phyloP scores from a whole-genome alignment of 1,140 invertebrate genomes.

The Lasioglossum albipes region DNA sequence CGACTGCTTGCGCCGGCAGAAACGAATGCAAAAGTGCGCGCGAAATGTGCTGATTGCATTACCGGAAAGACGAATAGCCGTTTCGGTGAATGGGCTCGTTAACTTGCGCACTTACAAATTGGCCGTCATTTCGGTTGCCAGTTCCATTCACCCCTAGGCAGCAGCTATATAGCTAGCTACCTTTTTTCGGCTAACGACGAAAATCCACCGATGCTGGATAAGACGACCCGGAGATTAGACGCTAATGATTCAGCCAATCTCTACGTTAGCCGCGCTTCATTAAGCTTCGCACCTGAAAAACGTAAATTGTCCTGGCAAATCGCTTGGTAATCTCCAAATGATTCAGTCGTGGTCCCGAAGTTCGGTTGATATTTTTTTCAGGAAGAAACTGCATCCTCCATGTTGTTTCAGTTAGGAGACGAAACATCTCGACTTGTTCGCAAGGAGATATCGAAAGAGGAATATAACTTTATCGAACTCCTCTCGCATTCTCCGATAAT shows the following conservation, averaged over 20 bases:
- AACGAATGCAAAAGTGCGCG: slow-evolving; percentile 51
- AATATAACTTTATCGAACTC: slow-evolving; percentile 22
- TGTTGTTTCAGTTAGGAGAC: slow-evolving; percentile 27
- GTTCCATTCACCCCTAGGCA: background rate
- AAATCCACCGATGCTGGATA: slow-evolving; percentile 32
- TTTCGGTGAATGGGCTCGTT: slow-evolving; percentile 54
- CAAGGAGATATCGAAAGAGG: slow-evolving; percentile 56
- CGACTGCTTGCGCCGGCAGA: background rate
- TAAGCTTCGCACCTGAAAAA: slow-evolving; percentile 1
- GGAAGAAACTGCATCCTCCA: no score
- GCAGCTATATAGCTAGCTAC: no score
- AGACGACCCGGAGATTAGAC: slow-evolving; percentile 35
- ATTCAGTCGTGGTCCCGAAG: no score
- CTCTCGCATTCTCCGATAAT: slow-evolving; percentile 21
- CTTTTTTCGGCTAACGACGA: background rate
- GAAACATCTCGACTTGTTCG: slow-evolving; percentile 39
- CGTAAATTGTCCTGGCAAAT: background rate
- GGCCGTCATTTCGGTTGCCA: slow-evolving; percentile 40
- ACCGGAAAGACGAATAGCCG: slow-evolving; percentile 49
- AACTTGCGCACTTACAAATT: slow-evolving; percentile 53
- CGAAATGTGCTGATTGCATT: slow-evolving; percentile 50
- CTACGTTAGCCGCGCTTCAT: slow-evolving; percentile 6
- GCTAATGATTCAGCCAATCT: slow-evolving; percentile 11
- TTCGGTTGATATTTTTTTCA: no score
- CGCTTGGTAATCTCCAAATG: background rate